Evolutionary conservation across 2,888 invertebrate species (phyloP).

Genomic region (Marasmarcha lunaedactyla): DNA sequence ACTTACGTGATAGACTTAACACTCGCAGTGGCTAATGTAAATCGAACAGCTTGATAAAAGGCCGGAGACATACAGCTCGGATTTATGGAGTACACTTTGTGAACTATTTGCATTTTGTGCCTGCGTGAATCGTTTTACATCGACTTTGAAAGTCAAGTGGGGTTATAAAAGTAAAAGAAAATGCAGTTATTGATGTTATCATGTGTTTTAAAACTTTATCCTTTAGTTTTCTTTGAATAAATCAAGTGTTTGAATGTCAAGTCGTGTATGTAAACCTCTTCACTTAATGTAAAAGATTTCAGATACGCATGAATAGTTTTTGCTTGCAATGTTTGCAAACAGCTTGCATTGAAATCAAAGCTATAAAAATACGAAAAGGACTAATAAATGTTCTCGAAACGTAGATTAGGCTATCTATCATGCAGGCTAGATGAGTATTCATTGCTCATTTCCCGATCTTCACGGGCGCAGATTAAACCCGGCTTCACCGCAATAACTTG

Average conservation of each 20-base stretch:
- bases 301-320: too few species aligned
- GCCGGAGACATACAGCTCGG: not conserved
- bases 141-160: constrained; percentile 3
- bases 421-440: not conserved
- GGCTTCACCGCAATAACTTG: constrained; percentile 21
- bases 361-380: too few species aligned
- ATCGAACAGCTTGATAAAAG: constrained; percentile 1
- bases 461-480: constrained; percentile 19
- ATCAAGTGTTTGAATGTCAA: too few species aligned
- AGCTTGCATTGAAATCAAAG: too few species aligned
- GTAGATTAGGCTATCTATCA: too few species aligned
- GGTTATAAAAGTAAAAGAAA: not conserved
- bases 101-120: constrained; percentile 12
- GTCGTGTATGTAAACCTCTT: too few species aligned
- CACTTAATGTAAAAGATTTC: too few species aligned
- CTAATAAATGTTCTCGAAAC: too few species aligned
- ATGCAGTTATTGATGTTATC: not conserved
- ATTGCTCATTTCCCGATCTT: constrained; percentile 4
- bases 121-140: constrained; percentile 11
- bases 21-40: not conserved
- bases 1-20: not conserved
- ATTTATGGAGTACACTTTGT: not conserved
- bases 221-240: too few species aligned
- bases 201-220: too few species aligned
- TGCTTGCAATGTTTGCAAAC: too few species aligned